Evolutionary conservation across 2,888 invertebrate species (phyloP), one percentile per base, ranked within the genome.

Genomic region (Tetheella fluctuosa): DNA sequence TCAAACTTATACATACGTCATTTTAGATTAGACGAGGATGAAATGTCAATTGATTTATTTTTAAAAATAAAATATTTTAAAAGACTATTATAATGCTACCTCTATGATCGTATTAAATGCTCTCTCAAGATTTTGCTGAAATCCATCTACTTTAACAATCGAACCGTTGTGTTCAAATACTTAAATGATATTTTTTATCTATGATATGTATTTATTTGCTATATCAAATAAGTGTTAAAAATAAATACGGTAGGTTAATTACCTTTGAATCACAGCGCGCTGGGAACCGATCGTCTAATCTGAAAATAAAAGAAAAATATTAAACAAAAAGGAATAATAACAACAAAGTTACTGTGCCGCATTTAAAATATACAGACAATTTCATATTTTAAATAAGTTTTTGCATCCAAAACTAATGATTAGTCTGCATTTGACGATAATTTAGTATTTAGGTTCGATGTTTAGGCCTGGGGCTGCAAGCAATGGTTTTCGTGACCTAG

Each of bases 401-500:
- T 84, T 86, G 81, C 72, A 76, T 70, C 80, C 77, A 68, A 67
- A 83, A 85, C 86, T 85, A 79, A 86, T 86, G 79, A 89, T 88
- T 86, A 85, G 88, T 80, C 83, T 82, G 83, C 78, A 80, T 86
- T 89, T 87, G 83, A 79, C 79, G 78, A 86, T 88, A 88, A 90
- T 91, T 91, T 91, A 83, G 87, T 87, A 86, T 89, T 88, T 86
- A 85, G 82, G 82, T 84, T 82, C 81, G 86, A 86, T 86, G 86
- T 83, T 85, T 83, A 81, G 65, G 86, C 89, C 90, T 77, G 78
- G 71, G 90, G 88, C 89, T 83, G 79, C 80, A 73, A 85, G 85
- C 89, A 88, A 85, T 87, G 82, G 79, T 86, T 87, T 89, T 89
- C 91, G 92, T 92, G 91, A 89, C 88, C 91, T 91, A 91, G 91